A percentile compares a stretch with the other conserved stretches of the same genome.
Conservation (phyloP, 2,797 vertebrate species). For the Sternotherus odoratus region DNA sequence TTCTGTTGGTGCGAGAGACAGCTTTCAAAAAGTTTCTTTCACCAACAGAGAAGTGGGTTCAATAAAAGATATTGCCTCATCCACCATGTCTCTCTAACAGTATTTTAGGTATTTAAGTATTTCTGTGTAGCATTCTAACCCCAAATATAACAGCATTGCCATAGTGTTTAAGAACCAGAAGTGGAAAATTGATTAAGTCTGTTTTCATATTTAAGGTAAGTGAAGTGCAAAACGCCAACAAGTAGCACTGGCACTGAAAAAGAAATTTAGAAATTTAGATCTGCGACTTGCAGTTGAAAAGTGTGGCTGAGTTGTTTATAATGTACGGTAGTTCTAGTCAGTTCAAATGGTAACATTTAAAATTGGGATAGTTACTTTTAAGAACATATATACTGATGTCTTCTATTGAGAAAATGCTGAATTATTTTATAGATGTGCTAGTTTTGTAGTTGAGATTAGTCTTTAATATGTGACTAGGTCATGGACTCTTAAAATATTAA, state of each 20-base stretch:
- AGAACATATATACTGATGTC: neutral
- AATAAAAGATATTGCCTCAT: neutral
- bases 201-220: neutral
- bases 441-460: neutral
- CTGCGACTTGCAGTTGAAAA: neutral
- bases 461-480: neutral
- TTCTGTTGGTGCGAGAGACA: neutral
- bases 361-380: neutral
- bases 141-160: neutral
- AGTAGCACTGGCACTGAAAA: neutral
- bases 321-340: neutral
- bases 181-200: neutral
- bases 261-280: neutral
- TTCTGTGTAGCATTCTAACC: neutral
- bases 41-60: too few relatives aligned
- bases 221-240: neutral
- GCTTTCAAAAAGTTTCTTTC: neutral
- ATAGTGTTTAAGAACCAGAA: neutral
- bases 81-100: neutral
- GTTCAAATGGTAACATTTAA: neutral
- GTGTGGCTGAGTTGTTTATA: neutral
- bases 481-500: fast-evolving
- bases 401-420: neutral
- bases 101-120: neutral
- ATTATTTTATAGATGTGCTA: neutral